Conservation (phyloP, 2,888 invertebrate genomes). For the Campoletis raptor region DNA sequence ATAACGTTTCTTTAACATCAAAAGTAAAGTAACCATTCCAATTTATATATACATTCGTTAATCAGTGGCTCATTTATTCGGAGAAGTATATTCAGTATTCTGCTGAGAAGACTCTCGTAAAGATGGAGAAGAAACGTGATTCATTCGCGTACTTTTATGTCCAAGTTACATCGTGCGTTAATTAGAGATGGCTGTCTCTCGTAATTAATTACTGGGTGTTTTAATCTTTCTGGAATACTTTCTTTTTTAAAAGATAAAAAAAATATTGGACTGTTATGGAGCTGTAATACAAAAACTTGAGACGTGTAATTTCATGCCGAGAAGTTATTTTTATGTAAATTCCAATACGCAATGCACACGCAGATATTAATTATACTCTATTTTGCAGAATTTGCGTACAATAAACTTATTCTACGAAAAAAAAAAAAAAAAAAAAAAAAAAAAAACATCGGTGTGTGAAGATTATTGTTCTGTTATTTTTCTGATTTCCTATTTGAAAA, state of each 20-base stretch:
- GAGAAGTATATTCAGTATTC: background rate
- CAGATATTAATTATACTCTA: too few species aligned
- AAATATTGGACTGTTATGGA: background rate
- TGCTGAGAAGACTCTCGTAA: background rate
- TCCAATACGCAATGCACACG: background rate
- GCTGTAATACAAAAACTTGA: background rate
- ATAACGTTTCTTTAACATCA: too few species aligned
- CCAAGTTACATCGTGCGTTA: background rate
- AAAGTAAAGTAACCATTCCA: too few species aligned
- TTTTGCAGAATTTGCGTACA: background rate
- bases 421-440: background rate
- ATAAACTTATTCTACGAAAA: background rate
- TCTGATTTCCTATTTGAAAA: background rate
- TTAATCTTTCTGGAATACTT: background rate
- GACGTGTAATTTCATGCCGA: background rate
- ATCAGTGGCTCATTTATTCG: background rate
- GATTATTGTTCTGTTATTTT: background rate
- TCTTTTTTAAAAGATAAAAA: background rate
- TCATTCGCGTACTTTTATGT: background rate
- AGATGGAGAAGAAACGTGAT: background rate
- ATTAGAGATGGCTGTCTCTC: background rate
- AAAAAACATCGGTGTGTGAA: background rate
- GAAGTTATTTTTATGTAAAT: background rate
- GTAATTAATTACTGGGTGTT: slow-evolving; percentile 13
- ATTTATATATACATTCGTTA: background rate